phyloP scores from a whole-genome alignment of 1,140 invertebrate species.

The Pseudomyrmex cubaensis region DNA sequence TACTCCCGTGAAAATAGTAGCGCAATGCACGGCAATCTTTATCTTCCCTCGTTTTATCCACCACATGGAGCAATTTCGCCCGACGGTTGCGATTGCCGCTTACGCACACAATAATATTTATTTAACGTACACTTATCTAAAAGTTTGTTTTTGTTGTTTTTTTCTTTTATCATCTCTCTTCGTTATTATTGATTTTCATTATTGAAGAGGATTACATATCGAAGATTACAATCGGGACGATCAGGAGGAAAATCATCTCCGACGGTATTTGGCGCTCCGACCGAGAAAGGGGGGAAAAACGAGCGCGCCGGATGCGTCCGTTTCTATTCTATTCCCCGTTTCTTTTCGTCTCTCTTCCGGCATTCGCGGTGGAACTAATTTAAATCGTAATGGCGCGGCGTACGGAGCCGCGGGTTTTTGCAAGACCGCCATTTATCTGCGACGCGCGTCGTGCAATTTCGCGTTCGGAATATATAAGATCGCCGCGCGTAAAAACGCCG shows the following conservation, averaged over 20 bases:
- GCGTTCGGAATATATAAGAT: conserved; percentile 61
- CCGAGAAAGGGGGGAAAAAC: background rate
- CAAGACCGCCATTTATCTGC: conserved; percentile 68
- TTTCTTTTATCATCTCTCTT: background rate
- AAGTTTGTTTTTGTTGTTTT: background rate
- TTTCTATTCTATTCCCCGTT: conserved; percentile 25
- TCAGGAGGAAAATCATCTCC: conserved; percentile 1
- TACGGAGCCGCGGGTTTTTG: conserved; percentile 61
- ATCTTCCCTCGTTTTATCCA: conserved; percentile 13
- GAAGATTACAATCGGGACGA: background rate
- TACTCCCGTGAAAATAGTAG: conserved; percentile 21
- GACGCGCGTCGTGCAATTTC: conserved; percentile 55
- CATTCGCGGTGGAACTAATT: conserved; percentile 64
- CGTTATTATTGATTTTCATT: background rate
- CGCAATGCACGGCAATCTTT: conserved; percentile 14
- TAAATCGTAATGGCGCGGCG: conserved; percentile 69
- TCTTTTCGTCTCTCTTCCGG: background rate
- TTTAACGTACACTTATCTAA: background rate
- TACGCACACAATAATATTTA: background rate
- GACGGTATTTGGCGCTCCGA: background rate
- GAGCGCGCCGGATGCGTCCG: background rate
- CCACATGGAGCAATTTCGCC: background rate
- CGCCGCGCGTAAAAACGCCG: conserved; percentile 30
- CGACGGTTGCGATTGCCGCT: background rate
- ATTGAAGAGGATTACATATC: background rate